phyloP scores from a whole-genome alignment of 2,888 invertebrate species.

The Notocelia uddmanniana region DNA sequence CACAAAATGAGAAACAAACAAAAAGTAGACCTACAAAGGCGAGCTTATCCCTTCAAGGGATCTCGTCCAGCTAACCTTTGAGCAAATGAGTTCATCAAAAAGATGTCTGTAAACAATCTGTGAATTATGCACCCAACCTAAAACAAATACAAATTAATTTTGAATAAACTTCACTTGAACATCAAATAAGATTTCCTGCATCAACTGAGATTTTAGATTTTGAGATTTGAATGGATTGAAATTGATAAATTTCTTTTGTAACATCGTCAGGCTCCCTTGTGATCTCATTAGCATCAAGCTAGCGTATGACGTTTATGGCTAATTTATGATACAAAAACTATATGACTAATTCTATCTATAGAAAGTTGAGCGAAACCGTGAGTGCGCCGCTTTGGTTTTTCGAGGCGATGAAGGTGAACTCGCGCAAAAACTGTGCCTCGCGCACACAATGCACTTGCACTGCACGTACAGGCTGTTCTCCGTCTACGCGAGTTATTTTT shows the following conservation, averaged over 20 bases:
- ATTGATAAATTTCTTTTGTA: neutral
- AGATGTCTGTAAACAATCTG: no score
- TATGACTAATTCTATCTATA: conserved; percentile 46
- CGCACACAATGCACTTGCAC: conserved; percentile 75
- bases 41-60: no score
- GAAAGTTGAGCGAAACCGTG: conserved; percentile 74
- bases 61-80: no score
- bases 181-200: no score
- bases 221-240: no score
- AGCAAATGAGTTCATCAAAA: no score
- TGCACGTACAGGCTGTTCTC: conserved; percentile 57
- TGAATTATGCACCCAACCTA: no score
- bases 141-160: no score
- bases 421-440: conserved; percentile 62
- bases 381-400: conserved; percentile 67
- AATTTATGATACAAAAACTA: conserved; percentile 29
- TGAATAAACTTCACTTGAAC: no score
- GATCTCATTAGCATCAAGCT: conserved; percentile 13
- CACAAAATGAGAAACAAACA: no score
- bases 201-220: no score
- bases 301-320: conserved; percentile 11
- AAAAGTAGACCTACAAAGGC: no score
- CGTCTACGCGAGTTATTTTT: neutral
- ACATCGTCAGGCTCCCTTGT: conserved; percentile 3
- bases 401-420: conserved; percentile 60